Conservation (phyloP, 2,888 invertebrate species). For the Dolichopus griseipennis region DNA sequence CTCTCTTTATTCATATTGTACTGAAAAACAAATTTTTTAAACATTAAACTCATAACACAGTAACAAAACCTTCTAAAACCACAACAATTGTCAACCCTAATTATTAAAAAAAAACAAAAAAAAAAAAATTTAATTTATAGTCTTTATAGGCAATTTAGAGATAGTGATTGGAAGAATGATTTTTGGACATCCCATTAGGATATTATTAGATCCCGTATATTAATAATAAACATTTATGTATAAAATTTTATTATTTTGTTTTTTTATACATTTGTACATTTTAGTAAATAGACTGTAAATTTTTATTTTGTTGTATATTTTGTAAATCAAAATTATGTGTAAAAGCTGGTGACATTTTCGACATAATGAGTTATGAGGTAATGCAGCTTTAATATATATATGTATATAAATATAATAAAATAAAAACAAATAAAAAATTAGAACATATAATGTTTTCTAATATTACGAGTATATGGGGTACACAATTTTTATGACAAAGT, state of each 20-base stretch:
- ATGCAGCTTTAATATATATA: not conserved
- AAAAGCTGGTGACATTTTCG: not conserved
- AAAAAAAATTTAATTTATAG: not conserved
- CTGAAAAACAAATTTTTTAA: no score
- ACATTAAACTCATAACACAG: no score
- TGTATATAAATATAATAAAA: not conserved
- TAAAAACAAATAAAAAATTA: no score
- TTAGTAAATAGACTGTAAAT: not conserved
- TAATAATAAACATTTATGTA: no score
- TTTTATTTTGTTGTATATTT: not conserved
- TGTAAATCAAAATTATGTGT: not conserved
- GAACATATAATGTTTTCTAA: not conserved
- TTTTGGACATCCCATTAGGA: not conserved
- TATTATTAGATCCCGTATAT: not conserved
- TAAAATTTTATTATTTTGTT: not conserved
- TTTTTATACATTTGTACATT: not conserved
- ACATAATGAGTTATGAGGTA: constrained; percentile 1
- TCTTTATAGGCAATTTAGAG: not conserved
- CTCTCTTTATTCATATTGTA: no score
- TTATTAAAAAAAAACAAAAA: no score
- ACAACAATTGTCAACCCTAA: no score
- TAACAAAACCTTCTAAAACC: no score
- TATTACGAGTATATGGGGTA: no score
- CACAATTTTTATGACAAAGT: no score
- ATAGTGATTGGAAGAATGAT: not conserved